Base-by-base conservation (phyloP, 2,888 invertebrate species). In the Vesta saturnalis region DNA sequence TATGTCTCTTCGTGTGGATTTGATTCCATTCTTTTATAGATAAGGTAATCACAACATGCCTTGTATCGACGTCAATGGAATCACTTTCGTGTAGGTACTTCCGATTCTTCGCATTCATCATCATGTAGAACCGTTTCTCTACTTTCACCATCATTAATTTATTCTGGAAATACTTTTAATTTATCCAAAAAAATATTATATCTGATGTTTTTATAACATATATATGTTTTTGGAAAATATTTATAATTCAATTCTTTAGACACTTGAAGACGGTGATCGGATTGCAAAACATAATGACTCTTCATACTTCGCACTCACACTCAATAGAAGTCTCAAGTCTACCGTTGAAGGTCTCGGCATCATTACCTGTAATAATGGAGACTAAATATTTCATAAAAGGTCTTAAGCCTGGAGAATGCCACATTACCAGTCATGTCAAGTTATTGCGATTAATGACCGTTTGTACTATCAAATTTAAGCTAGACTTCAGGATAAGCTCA, bases 1-100 rank as follows among this genome's bases (percentile, higher is more conserved):
- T n/a, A n/a, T 39, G n/a, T 39, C 39, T n/a, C 39, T 39, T 39
- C 39, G 8, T 39, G 39, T 39, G 39, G 39, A 39, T 39, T 39
- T 39, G 39, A 39, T 39, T 39, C 39, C 39, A 39, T 39, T 39
- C 39, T 39, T 39, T n/a, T 39, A 39, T 39, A 39, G 39, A 39
- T 39, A 39, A 39, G 39, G 39, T 39, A 1, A 39, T 39, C n/a
- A 39, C n/a, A 39, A 39, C 8, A 39, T 39, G 39, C 39, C n/a
- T 39, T 39, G 8, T 39, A 39, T 39, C 39, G 39, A 39, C 39
- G n/a, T 39, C 39, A 39, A n/a, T 39, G 39, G 8, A 39, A 39
- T 39, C 39, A 39, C 12, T 39, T n/a, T 6, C 39, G n/a, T 39
- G 39, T 39, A n/a, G n/a, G n/a, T n/a, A n/a, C 39, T 39, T 39